Conservation (phyloP, 1,140 invertebrate genomes). For the Bombus sibiricus region DNA sequence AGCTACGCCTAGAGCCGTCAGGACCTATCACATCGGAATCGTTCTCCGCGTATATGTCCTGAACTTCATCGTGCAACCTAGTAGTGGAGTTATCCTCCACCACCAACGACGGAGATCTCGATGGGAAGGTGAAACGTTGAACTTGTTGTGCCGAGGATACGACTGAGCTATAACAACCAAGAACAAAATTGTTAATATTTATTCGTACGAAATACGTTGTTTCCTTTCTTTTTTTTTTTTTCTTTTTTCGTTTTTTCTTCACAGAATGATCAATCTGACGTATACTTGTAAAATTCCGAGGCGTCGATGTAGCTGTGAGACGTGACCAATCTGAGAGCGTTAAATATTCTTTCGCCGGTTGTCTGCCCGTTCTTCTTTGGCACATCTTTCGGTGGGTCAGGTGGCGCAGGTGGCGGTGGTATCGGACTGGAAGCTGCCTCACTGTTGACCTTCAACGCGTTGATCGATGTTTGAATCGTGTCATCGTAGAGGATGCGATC, state of each 20-base stretch:
- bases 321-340: conserved; percentile 76
- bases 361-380: conserved; percentile 73
- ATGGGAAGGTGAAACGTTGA: conserved; percentile 69
- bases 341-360: conserved; percentile 80
- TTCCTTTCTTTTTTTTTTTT: background rate
- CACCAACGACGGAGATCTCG: conserved; percentile 49
- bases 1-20: conserved; percentile 67
- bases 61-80: conserved; percentile 66
- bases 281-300: conserved; percentile 80
- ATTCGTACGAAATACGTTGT: background rate
- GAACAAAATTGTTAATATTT: background rate
- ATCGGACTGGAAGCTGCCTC: conserved; percentile 71
- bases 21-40: conserved; percentile 66
- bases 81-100: conserved; percentile 54
- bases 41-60: conserved; percentile 69
- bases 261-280: background rate
- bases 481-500: conserved; percentile 51
- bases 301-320: conserved; percentile 80
- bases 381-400: conserved; percentile 69
- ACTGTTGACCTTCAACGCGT: conserved; percentile 39
- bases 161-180: conserved; percentile 70
- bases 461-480: conserved; percentile 56
- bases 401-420: conserved; percentile 76
- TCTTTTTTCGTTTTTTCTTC: background rate
- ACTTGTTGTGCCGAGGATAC: conserved; percentile 76